Evolutionary conservation across 2,888 invertebrate species (phyloP).

Genomic region (Candidula unifasciata): DNA sequence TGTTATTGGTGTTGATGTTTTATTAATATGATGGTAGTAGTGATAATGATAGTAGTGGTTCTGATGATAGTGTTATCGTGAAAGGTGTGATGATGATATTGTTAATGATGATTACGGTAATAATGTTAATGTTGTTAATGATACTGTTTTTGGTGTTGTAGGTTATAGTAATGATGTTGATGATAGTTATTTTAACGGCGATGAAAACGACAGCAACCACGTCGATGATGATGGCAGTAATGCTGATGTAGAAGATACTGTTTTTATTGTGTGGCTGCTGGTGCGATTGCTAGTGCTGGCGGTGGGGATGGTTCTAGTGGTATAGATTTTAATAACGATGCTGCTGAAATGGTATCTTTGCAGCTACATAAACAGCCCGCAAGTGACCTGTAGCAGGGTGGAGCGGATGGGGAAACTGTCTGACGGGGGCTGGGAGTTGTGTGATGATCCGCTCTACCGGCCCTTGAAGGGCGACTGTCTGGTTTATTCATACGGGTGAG

Average conservation of each 20-base stretch:
- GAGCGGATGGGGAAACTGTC: slow-evolving; percentile 31
- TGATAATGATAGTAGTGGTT: too few species aligned
- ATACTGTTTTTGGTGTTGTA: not conserved
- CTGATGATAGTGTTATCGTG: too few species aligned
- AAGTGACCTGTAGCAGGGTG: slow-evolving; percentile 23
- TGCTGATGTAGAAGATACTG: not conserved
- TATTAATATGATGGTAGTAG: too few species aligned
- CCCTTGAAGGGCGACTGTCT: slow-evolving; percentile 6
- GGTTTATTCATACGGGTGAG: slow-evolving; percentile 42
- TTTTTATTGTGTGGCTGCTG: too few species aligned
- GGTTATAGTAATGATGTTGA: not conserved
- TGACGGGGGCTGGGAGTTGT: slow-evolving; percentile 44
- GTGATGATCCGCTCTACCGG: slow-evolving; percentile 38
- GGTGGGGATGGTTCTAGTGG: too few species aligned
- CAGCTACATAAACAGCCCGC: slow-evolving; percentile 40
- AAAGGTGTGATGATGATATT: too few species aligned
- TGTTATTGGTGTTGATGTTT: too few species aligned
- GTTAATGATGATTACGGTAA: too few species aligned
- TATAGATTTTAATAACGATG: not conserved
- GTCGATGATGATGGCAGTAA: not conserved
- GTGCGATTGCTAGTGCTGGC: too few species aligned
- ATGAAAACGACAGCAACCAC: not conserved
- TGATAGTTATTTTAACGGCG: not conserved
- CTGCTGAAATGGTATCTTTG: not conserved
- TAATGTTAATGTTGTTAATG: not conserved